Evolutionary conservation across 2,113 vertebrate species (phyloP).

Genomic region (Saguinus imperator): DNA sequence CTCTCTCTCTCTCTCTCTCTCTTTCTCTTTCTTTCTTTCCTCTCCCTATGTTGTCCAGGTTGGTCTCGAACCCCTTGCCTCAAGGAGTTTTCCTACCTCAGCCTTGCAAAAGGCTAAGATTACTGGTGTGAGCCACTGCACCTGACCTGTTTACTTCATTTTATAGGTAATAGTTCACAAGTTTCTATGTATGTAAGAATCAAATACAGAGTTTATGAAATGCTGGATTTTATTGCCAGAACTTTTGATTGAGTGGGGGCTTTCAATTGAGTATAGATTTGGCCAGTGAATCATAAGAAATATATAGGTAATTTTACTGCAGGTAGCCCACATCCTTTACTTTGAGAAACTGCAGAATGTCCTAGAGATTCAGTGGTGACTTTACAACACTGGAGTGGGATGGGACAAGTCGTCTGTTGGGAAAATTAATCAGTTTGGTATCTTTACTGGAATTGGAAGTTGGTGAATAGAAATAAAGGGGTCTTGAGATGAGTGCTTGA

Average conservation of each 20-base stretch:
- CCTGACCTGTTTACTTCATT: background rate
- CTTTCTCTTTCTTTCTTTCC: too few relatives aligned
- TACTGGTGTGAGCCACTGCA: too few relatives aligned
- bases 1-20: too few relatives aligned
- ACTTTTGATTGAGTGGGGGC: background rate
- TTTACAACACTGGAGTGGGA: background rate
- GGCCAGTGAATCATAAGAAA: background rate
- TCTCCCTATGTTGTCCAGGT: too few relatives aligned
- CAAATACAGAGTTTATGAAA: background rate
- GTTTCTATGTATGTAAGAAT: background rate
- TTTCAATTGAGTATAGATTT: background rate
- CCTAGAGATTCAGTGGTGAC: background rate
- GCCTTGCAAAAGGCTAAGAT: too few relatives aligned
- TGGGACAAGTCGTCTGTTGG: background rate
- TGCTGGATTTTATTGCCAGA: background rate
- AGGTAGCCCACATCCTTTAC: background rate
- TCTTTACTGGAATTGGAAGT: background rate
- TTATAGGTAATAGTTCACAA: background rate
- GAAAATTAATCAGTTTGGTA: background rate
- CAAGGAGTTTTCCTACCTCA: too few relatives aligned
- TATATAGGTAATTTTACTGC: background rate
- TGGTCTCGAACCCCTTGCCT: too few relatives aligned
- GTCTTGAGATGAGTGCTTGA: background rate
- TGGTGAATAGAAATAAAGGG: background rate
- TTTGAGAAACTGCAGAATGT: background rate